Conservation (phyloP, 2,888 invertebrate species). For the Apocheima hispidaria region DNA sequence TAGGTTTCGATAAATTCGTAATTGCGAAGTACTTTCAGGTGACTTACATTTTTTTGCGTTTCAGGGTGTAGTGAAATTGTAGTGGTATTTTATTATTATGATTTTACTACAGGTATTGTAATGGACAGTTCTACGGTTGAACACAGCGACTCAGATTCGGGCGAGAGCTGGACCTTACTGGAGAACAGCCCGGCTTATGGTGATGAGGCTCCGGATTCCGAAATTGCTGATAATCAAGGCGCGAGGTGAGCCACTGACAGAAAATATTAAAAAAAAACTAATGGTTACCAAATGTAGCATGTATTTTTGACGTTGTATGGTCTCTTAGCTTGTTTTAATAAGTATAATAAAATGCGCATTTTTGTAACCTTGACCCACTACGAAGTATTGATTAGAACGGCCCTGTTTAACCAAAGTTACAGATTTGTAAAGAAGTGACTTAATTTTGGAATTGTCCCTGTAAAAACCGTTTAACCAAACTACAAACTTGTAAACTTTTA, state of each 20-base stretch:
- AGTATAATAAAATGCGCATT: constrained; percentile 16
- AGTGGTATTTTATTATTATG: neutral
- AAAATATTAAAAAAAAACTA: no score
- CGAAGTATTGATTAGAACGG: neutral
- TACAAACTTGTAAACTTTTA: no score
- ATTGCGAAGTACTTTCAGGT: constrained; percentile 27
- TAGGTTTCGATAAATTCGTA: constrained; percentile 28
- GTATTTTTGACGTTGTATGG: no score
- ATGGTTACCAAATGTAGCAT: no score
- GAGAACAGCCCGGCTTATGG: constrained; percentile 63
- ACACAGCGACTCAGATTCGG: constrained; percentile 83
- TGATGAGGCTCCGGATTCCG: constrained; percentile 63
- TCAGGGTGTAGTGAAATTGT: neutral
- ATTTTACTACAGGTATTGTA: constrained; percentile 43
- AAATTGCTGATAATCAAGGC: constrained; percentile 46
- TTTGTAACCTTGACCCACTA: constrained; percentile 41
- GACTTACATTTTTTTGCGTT: constrained; percentile 17
- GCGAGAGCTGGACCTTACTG: constrained; percentile 82
- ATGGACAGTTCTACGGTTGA: constrained; percentile 75
- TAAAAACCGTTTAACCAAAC: no score
- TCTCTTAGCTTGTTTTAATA: no score
- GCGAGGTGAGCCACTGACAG: constrained; percentile 54
- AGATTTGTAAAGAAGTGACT: no score
- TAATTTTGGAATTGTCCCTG: no score
- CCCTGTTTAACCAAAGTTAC: no score